phyloP scores from a whole-genome alignment of 23 tunicate species.

The Aplidium turbinatum region DNA sequence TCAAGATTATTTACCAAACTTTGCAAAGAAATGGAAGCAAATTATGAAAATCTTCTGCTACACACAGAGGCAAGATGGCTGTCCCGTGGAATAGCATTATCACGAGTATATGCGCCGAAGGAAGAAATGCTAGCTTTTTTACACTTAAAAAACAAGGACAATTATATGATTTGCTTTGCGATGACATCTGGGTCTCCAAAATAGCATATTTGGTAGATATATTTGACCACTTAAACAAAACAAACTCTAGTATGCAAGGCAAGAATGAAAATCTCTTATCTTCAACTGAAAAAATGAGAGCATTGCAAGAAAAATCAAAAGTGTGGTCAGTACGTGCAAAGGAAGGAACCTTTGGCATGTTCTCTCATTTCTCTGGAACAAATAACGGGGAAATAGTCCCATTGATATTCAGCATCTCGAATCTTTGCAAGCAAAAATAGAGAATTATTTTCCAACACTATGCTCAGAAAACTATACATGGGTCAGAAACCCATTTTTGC shows the following conservation, averaged over 20 bases:
- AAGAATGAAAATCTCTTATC: slow-evolving; percentile 30
- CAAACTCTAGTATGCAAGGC: slow-evolving; percentile 43
- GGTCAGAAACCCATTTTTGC: too few relatives aligned
- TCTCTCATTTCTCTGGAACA: slow-evolving; percentile 20
- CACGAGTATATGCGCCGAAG: slow-evolving; percentile 46
- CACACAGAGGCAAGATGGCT: slow-evolving; percentile 50
- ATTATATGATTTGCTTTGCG: slow-evolving; percentile 41
- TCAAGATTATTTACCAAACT: slow-evolving; percentile 31
- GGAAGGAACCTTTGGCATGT: slow-evolving; percentile 28
- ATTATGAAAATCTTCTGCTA: slow-evolving; percentile 43
- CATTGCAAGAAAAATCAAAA: slow-evolving; percentile 22
- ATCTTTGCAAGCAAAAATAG: too few relatives aligned
- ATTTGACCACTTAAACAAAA: slow-evolving; percentile 44
- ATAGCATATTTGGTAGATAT: slow-evolving; percentile 47
- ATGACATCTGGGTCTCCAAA: slow-evolving; percentile 34
- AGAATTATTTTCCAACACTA: too few relatives aligned
- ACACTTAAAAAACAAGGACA: slow-evolving; percentile 38
- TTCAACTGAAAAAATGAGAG: slow-evolving; percentile 30
- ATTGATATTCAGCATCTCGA: too few relatives aligned
- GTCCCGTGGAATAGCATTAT: slow-evolving; percentile 43
- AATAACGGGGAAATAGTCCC: slow-evolving; percentile 15
- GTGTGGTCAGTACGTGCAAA: slow-evolving; percentile 25
- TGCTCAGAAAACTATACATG: too few relatives aligned
- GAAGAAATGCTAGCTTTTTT: slow-evolving; percentile 41
- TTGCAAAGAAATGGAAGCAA: slow-evolving; percentile 41